Conservation (phyloP, 2,113 vertebrate species). For the Nycticebus coucang region DNA sequence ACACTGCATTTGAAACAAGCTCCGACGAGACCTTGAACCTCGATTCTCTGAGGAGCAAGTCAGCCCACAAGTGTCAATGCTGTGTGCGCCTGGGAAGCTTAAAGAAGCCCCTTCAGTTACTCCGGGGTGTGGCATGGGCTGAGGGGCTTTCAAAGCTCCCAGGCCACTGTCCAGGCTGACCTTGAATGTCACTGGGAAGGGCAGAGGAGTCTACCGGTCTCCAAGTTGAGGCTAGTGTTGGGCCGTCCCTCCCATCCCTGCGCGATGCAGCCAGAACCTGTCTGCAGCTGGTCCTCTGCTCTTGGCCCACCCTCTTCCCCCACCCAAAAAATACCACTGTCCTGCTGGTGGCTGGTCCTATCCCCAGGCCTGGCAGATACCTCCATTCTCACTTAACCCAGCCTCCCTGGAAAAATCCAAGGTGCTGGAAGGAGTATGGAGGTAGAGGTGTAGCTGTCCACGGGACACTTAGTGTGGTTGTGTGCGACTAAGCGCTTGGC, state of each 20-base stretch:
- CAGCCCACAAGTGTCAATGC: background rate
- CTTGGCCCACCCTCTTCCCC: background rate
- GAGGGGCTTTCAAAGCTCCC: background rate
- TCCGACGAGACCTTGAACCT: background rate
- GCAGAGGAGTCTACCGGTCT: background rate
- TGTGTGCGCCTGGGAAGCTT: background rate
- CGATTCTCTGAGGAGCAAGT: background rate
- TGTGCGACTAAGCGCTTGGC: background rate
- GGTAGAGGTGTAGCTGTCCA: background rate
- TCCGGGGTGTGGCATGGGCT: background rate
- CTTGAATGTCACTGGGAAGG: background rate
- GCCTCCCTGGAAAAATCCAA: background rate
- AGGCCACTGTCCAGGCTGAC: background rate
- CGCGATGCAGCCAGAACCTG: background rate
- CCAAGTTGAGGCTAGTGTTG: background rate
- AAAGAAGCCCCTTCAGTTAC: background rate
- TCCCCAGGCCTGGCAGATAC: background rate
- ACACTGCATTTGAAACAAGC: background rate
- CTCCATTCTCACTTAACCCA: background rate
- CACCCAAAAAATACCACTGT: fast-evolving
- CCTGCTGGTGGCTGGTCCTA: background rate
- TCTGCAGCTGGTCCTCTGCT: background rate
- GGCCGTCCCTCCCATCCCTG: background rate
- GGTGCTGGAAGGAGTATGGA: background rate
- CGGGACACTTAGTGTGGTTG: too few relatives aligned